Evolutionary conservation across 1,140 invertebrate species (phyloP).

Genomic region (Magallana gigas): DNA sequence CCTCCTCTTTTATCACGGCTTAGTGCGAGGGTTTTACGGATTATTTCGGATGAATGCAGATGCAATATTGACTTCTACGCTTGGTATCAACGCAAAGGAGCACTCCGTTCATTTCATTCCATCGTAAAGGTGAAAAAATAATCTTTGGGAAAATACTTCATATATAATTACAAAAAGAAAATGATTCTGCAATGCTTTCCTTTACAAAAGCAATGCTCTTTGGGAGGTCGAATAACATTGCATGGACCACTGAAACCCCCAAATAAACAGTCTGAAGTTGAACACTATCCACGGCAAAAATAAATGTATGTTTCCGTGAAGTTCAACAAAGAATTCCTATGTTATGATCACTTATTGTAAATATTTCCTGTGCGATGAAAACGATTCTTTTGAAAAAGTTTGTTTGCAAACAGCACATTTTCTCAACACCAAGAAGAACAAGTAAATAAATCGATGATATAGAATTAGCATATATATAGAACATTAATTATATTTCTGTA

Average conservation of each 20-base stretch:
- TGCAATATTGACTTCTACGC: constrained; percentile 12
- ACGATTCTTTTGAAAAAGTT: background rate
- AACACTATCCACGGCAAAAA: background rate
- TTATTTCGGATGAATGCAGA: constrained; percentile 36
- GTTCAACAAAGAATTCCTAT: background rate
- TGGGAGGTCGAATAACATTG: constrained; percentile 8
- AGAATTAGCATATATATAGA: background rate
- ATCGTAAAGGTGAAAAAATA: constrained; percentile 21
- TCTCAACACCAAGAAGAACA: background rate
- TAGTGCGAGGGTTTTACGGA: constrained; percentile 4
- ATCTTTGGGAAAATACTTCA: constrained; percentile 17
- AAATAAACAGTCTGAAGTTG: constrained; percentile 15
- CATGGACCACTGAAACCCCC: background rate
- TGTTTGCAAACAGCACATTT: background rate
- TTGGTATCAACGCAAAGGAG: background rate
- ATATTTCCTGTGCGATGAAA: background rate
- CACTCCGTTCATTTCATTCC: constrained; percentile 27
- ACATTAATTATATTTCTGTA: background rate
- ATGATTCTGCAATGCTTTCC: background rate
- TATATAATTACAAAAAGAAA: constrained; percentile 16
- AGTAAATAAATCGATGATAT: no score
- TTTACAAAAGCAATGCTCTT: background rate
- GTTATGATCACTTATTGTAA: constrained; percentile 12
- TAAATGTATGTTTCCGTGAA: background rate
- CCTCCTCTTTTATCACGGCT: constrained; percentile 10